Conservation (phyloP, 2,797 vertebrate species). For the Gephyroberyx darwinii region DNA sequence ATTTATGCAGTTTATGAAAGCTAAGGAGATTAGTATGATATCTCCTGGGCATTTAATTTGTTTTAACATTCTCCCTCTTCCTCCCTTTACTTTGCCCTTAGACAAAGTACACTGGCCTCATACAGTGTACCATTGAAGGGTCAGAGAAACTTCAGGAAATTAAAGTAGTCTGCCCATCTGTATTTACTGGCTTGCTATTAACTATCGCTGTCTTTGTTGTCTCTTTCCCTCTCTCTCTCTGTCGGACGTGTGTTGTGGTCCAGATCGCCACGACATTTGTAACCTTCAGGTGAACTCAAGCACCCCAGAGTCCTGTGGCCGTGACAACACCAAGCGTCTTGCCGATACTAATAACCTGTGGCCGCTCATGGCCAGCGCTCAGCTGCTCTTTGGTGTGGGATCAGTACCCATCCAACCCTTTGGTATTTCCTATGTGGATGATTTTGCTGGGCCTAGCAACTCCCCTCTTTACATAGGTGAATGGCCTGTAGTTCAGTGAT, state of each 20-base stretch:
- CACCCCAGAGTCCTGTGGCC: constrained; percentile 66
- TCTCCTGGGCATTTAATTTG: constrained; percentile 50
- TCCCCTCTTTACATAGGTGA: constrained; percentile 94
- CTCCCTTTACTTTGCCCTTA: constrained; percentile 18
- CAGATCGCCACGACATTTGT: constrained; percentile 83
- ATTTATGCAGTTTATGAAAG: constrained; percentile 70
- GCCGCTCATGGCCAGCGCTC: constrained; percentile 90
- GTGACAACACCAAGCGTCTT: constrained; percentile 67
- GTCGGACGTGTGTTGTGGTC: neutral
- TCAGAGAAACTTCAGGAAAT: constrained; percentile 63
- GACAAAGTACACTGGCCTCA: constrained; percentile 24
- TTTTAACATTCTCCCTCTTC: constrained; percentile 35
- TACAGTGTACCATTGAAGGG: constrained; percentile 27
- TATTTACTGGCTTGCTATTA: constrained; percentile 30
- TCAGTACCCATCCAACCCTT: constrained; percentile 97
- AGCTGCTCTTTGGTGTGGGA: constrained; percentile 92
- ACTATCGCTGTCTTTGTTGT: neutral
- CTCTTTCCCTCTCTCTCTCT: neutral
- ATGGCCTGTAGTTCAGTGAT: constrained; percentile 9
- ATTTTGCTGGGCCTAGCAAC: constrained; percentile 89
- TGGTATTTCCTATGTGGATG: constrained; percentile 96
- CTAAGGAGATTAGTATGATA: constrained; percentile 51
- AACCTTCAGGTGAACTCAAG: constrained; percentile 69
- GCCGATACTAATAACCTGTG: constrained; percentile 84
- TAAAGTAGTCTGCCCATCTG: constrained; percentile 35